These are phyloP conservation scores for Stegophylla sp. DNA, from an alignment of 2,888 invertebrate species.

Conservation along the genomic window DNA sequence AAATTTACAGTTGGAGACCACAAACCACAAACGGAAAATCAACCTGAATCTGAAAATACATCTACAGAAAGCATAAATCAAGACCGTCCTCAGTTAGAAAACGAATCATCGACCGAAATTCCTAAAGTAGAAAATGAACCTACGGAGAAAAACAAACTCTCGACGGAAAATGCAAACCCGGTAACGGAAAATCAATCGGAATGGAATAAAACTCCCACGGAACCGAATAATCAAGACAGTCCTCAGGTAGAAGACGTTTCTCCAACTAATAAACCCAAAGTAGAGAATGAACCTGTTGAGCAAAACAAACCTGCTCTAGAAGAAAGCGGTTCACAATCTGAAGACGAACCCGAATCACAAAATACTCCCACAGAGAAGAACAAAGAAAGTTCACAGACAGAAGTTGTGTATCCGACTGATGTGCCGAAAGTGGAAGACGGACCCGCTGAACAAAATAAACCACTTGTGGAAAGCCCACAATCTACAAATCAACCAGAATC, in stretches of 20 bases:
- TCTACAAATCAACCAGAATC: not conserved
- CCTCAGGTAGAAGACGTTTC: not conserved
- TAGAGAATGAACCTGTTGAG: not conserved
- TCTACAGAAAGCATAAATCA: not conserved
- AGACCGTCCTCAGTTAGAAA: not conserved
- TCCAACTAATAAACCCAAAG: not conserved
- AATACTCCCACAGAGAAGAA: not conserved
- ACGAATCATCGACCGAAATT: not conserved
- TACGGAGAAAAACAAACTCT: not conserved
- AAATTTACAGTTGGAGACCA: not conserved
- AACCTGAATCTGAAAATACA: not conserved
- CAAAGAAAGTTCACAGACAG: not conserved
- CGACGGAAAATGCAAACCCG: not conserved
- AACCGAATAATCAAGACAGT: constrained; percentile 3
- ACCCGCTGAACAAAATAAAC: not conserved
- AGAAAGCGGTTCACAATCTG: not conserved
- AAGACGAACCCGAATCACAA: not conserved
- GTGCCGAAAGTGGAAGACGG: not conserved
- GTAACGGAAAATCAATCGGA: too few relatives aligned
- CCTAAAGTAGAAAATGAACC: constrained; percentile 22
- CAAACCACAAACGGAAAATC: not conserved
- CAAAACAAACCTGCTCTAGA: not conserved
- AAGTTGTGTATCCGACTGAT: not conserved
- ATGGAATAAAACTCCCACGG: not conserved
- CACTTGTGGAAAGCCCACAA: not conserved